These are phyloP conservation scores for Salticus scenicus DNA, from an alignment of 2,888 invertebrate genomes.

Conservation along the genomic window DNA sequence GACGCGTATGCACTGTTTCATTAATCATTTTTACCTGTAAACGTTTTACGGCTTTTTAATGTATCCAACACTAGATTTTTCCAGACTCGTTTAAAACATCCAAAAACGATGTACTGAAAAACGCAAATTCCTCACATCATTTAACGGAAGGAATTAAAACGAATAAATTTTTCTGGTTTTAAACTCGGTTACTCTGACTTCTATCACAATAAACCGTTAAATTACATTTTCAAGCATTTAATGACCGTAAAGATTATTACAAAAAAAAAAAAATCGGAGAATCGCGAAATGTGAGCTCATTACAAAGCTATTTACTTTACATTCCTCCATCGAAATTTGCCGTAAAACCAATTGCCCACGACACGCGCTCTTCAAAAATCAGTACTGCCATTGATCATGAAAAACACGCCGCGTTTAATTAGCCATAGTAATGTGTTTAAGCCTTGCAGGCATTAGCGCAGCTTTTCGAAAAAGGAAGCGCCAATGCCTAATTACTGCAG, in stretches of 20 bases:
- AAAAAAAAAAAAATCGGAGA: neutral
- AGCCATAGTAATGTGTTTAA: constrained; percentile 69
- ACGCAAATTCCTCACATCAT: too few relatives aligned
- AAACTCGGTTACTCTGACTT: too few relatives aligned
- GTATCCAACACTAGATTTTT: too few relatives aligned
- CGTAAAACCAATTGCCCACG: constrained; percentile 1
- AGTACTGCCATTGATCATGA: constrained; percentile 63
- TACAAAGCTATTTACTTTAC: neutral
- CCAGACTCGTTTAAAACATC: too few relatives aligned
- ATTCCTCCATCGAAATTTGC: neutral
- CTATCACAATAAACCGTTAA: neutral
- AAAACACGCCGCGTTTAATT: constrained; percentile 66
- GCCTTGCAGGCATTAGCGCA: constrained; percentile 54
- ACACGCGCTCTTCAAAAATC: constrained; percentile 31
- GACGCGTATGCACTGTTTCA: too few relatives aligned
- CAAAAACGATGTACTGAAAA: too few relatives aligned
- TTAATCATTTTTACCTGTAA: too few relatives aligned
- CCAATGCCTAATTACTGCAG: constrained; percentile 61
- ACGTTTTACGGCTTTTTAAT: too few relatives aligned
- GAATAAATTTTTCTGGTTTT: too few relatives aligned
- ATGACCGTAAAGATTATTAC: neutral
- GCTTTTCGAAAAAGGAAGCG: constrained; percentile 62
- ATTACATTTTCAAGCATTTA: neutral
- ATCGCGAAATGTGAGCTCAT: neutral
- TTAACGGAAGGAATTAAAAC: too few relatives aligned